A percentile compares a stretch with the other conserved stretches of the same genome.
These are phyloP conservation scores for Archocentrus centrarchus DNA, from an alignment of 2,113 vertebrate genomes.

Conservation along the genomic window DNA sequence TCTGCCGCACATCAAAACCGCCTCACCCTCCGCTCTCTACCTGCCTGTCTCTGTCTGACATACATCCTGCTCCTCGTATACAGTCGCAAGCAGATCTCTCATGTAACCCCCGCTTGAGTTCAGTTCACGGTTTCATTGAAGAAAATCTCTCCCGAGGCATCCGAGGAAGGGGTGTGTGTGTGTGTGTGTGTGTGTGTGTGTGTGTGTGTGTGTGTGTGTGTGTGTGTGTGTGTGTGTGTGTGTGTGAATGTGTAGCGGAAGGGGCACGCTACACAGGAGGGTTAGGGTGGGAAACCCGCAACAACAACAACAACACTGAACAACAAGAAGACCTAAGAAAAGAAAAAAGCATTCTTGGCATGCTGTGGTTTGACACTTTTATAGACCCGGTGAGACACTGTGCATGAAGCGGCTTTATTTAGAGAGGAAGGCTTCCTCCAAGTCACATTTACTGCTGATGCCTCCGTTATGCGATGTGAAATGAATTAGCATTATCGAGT, in stretches of 20 bases:
- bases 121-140: constrained; percentile 40
- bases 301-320: constrained; percentile 41
- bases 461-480: constrained; percentile 10
- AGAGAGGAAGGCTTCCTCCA: constrained; percentile 14
- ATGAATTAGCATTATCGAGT: background rate
- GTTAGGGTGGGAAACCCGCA: constrained; percentile 20
- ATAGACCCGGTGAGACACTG: constrained; percentile 8
- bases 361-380: constrained; percentile 25
- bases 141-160: constrained; percentile 46
- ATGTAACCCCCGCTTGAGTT: constrained; percentile 44
- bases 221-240: constrained; percentile 11
- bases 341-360: constrained; percentile 51
- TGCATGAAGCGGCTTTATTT: too few relatives aligned
- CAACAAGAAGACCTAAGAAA: constrained; percentile 35
- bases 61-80: constrained; percentile 17
- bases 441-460: constrained; percentile 4
- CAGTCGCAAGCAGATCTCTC: constrained; percentile 42
- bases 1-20: constrained; percentile 47
- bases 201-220: constrained; percentile 10
- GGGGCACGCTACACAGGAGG: background rate
- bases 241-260: constrained; percentile 27
- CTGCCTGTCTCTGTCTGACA: constrained; percentile 48
- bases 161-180: background rate
- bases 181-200: constrained; percentile 12
- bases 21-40: constrained; percentile 9